phyloP scores from a whole-genome alignment of 1,140 invertebrate genomes.

The Hyphantria cunea region DNA sequence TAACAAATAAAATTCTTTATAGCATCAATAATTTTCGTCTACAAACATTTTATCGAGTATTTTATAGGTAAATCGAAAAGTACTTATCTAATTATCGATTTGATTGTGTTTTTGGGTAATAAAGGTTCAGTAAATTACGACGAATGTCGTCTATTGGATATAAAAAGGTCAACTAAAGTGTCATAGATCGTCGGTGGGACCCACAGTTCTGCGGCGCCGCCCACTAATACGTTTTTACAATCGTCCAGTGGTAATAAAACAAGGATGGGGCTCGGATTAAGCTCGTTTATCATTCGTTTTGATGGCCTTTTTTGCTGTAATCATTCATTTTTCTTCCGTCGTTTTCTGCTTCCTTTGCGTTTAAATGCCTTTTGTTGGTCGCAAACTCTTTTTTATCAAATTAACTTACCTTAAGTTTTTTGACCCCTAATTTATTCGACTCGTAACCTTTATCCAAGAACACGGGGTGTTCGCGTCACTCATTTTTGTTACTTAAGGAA shows the following conservation, averaged over 20 bases:
- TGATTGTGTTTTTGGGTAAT: slow-evolving; percentile 44
- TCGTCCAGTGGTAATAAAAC: slow-evolving; percentile 77
- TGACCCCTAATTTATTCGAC: slow-evolving; percentile 15
- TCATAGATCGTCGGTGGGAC: slow-evolving; percentile 51
- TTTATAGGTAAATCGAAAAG: slow-evolving; percentile 14
- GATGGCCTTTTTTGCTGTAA: slow-evolving; percentile 80
- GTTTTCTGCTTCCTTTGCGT: slow-evolving; percentile 72
- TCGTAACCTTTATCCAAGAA: slow-evolving; percentile 16
- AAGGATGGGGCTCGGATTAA: slow-evolving; percentile 75
- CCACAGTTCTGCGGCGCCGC: slow-evolving; percentile 35
- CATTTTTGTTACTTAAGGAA: slow-evolving; percentile 28
- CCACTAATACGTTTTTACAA: slow-evolving; percentile 80
- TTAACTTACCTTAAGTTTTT: slow-evolving; percentile 47
- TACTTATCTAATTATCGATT: slow-evolving; percentile 19
- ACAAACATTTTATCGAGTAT: no score
- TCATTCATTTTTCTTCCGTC: slow-evolving; percentile 81
- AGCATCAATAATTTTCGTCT: no score
- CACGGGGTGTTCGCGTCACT: slow-evolving; percentile 5
- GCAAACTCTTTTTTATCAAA: slow-evolving; percentile 66
- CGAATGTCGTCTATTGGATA: slow-evolving; percentile 48
- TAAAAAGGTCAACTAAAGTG: slow-evolving; percentile 64
- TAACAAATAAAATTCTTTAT: no score
- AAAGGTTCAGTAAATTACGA: slow-evolving; percentile 58
- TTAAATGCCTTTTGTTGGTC: slow-evolving; percentile 65
- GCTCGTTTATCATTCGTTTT: slow-evolving; percentile 80